A percentile compares a stretch with the other conserved stretches of the same genome.
These are phyloP conservation scores for Chromis chromis DNA, from an alignment of 2,797 vertebrate species.

Conservation along the genomic window DNA sequence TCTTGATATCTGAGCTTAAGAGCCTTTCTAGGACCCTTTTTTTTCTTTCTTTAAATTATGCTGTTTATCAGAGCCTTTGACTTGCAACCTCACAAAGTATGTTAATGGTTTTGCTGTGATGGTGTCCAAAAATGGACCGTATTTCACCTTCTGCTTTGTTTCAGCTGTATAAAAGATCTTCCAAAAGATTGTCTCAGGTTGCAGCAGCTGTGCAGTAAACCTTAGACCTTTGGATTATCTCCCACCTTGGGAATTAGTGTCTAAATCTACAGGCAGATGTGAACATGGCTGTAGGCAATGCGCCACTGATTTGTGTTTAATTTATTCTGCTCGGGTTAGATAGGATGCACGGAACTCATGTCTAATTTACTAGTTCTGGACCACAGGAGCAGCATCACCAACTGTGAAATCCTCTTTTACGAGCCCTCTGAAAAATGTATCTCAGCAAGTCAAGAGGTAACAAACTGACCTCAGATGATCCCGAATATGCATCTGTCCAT, in stretches of 20 bases:
- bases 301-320: neutral
- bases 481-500: neutral
- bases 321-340: neutral
- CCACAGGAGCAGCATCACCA: neutral
- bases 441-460: neutral
- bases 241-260: neutral
- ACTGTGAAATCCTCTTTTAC: neutral
- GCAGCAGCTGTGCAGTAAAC: neutral
- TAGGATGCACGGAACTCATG: neutral
- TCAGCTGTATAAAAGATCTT: neutral
- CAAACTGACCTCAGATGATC: neutral
- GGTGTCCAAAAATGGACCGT: neutral
- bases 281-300: neutral
- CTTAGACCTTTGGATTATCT: neutral
- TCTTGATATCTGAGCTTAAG: neutral
- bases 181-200: neutral
- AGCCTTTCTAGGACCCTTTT: too few relatives aligned
- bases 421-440: too few relatives aligned
- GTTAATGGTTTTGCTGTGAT: neutral
- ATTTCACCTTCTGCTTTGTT: neutral
- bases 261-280: conserved; percentile 1
- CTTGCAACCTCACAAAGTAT: neutral
- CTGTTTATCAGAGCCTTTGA: neutral
- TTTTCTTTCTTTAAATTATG: neutral
- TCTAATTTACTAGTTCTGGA: neutral